These are phyloP conservation scores for Drosophila niveifrons DNA, from an alignment of 2,888 invertebrate genomes.

Conservation along the genomic window DNA sequence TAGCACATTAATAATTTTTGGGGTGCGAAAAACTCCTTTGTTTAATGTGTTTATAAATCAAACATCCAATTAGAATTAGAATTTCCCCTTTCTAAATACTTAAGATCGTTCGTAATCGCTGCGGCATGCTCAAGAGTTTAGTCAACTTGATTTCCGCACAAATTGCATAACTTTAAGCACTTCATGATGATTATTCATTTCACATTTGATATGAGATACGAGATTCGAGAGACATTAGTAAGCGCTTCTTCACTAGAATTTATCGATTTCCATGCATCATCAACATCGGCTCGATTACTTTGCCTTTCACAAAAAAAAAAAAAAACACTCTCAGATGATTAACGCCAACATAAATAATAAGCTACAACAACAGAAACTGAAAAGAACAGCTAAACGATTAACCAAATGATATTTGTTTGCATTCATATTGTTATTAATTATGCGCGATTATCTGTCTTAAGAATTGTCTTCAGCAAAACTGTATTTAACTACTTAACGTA, in stretches of 20 bases:
- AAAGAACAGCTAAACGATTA: constrained; percentile 50
- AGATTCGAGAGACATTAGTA: constrained; percentile 29
- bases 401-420: constrained; percentile 63
- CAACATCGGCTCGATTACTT: constrained; percentile 30
- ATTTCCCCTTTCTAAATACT: constrained; percentile 21
- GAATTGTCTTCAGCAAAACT: constrained; percentile 10
- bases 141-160: constrained; percentile 46
- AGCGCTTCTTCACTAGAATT: constrained; percentile 53
- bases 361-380: constrained; percentile 19
- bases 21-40: neutral
- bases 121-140: constrained; percentile 34
- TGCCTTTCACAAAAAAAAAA: constrained; percentile 66
- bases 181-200: constrained; percentile 44
- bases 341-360: constrained; percentile 52
- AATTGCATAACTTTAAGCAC: constrained; percentile 37
- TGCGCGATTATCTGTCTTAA: constrained; percentile 45
- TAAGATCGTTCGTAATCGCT: constrained; percentile 1
- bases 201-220: constrained; percentile 29
- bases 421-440: constrained; percentile 59
- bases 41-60: neutral
- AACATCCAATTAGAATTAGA: neutral
- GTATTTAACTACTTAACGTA: constrained; percentile 15
- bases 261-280: constrained; percentile 46
- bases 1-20: neutral
- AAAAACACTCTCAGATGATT: constrained; percentile 61